Evolutionary conservation across 2,888 invertebrate genomes (phyloP), one percentile per base, ranked within the genome.

Genomic region (Entomobrya proxima): DNA sequence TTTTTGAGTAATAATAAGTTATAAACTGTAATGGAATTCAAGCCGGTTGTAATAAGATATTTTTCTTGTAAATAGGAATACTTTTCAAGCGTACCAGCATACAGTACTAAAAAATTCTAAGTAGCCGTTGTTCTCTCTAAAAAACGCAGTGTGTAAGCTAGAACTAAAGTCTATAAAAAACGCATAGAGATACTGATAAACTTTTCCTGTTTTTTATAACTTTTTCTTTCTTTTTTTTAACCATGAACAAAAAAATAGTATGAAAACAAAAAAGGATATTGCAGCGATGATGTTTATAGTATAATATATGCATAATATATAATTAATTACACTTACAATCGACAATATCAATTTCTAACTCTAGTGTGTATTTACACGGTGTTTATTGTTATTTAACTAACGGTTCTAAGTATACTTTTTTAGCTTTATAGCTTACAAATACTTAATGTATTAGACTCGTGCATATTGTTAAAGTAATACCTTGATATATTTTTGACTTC

Each of bases 1-100:
- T 77, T 84, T 76, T 50, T n/a, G 47, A 47, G 2, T 50, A 4
- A 61, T 15, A 32, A 76, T 55, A 78, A 76, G 64, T 75, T 74
- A 72, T 18, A 78, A 44, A n/a, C n/a, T n/a, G n/a, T 84, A 78
- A 78, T 78, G 84, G 84, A 84, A 84, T 84, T 77, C 58, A 84
- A 78, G 72, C 58, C 72, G 40, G 76, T 77, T 84, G 30, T 13
- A 72, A 37, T 75, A 74, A 52, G 27, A 47, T 55, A 55, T 55
- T 5, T 24, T 21, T 61, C 15, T 30, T 35, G 24, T 47, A 9
- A 44, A 58, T 84, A 84, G 72, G 84, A 84, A 84, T 84, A 84
- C 84, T 78, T 84, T n/a, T 78, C 58, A 84, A 84, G 84, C 84
- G 84, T 84, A 84, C 84, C 84, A 84, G 84, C 84, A 84, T 84